A percentile compares a stretch with the other conserved stretches of the same genome.
Evolutionary conservation across 2,888 invertebrate species (phyloP).

Genomic region (Polymixis lichenea): DNA sequence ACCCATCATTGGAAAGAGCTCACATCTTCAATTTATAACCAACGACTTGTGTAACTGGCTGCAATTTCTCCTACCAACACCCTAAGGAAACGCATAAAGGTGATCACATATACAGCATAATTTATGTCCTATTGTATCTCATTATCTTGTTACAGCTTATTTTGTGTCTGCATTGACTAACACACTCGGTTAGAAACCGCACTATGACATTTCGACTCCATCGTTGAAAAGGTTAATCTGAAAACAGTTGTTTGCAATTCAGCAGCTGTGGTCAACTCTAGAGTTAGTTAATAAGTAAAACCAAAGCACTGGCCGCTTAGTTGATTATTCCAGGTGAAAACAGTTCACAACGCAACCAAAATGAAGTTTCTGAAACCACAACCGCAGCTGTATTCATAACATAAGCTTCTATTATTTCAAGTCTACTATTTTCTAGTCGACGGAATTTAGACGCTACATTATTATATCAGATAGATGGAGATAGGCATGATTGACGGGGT

Average conservation of each 20-base stretch:
- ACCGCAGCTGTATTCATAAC: slow-evolving; percentile 28
- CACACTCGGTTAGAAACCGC: neutral
- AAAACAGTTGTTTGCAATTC: neutral
- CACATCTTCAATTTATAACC: slow-evolving; percentile 55
- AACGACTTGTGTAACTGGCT: slow-evolving; percentile 33
- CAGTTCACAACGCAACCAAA: slow-evolving; percentile 26
- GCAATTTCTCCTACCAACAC: slow-evolving; percentile 59
- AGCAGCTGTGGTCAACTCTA: slow-evolving; percentile 17
- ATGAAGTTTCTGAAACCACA: slow-evolving; percentile 51
- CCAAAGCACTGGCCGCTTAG: slow-evolving; percentile 28
- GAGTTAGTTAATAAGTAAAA: slow-evolving; percentile 25
- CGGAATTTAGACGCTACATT: slow-evolving; percentile 17
- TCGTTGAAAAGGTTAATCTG: neutral
- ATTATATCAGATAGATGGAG: slow-evolving; percentile 19
- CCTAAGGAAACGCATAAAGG: slow-evolving; percentile 48
- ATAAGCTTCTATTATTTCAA: slow-evolving; percentile 9
- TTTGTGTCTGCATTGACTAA: neutral
- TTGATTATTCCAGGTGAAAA: slow-evolving; percentile 46
- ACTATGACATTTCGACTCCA: neutral
- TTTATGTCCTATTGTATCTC: slow-evolving; percentile 26
- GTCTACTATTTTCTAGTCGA: neutral
- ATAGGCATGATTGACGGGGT: slow-evolving; percentile 43
- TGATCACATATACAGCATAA: slow-evolving; percentile 27
- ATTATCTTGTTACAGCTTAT: slow-evolving; percentile 4
- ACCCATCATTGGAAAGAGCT: slow-evolving; percentile 51